A percentile compares a stretch with the other conserved stretches of the same genome.
Evolutionary conservation across 2,797 vertebrate species (phyloP).

Genomic region (Mastacembelus armatus): DNA sequence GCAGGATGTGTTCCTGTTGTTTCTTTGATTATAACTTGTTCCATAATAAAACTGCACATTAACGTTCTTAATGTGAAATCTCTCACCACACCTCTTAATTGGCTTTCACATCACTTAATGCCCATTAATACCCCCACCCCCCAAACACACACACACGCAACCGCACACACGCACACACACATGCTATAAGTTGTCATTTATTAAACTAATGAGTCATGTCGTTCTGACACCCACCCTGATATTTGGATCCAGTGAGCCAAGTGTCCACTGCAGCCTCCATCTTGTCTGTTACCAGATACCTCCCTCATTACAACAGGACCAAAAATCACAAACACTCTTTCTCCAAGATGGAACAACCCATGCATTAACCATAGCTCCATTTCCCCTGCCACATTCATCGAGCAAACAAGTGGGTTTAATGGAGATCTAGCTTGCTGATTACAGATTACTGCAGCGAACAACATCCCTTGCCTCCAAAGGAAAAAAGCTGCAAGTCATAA

Average conservation of each 20-base stretch:
- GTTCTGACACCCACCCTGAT: conserved; percentile 36
- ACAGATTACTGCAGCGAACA: conserved; percentile 64
- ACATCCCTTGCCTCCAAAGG: conserved; percentile 56
- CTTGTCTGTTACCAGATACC: conserved; percentile 14
- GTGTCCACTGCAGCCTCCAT: conserved; percentile 39
- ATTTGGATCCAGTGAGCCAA: conserved; percentile 46
- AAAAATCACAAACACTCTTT: conserved; percentile 37
- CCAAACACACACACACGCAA: too few species aligned
- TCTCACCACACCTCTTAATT: conserved; percentile 28
- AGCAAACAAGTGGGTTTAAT: conserved; percentile 76
- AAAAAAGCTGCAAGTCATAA: conserved; percentile 62
- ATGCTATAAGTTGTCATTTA: conserved; percentile 35
- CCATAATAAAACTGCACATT: conserved; percentile 7
- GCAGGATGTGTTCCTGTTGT: conserved; percentile 4
- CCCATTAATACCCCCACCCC: too few species aligned
- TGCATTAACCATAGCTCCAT: conserved; percentile 68
- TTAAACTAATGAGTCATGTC: conserved; percentile 55
- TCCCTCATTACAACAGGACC: conserved; percentile 6
- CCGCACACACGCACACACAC: conserved; percentile 8
- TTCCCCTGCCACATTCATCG: conserved; percentile 60
- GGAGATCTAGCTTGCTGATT: conserved; percentile 76
- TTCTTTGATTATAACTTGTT: conserved; percentile 1
- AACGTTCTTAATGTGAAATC: conserved; percentile 17
- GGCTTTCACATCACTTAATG: conserved; percentile 22
- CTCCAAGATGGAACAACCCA: conserved; percentile 55